Evolutionary conservation across 2,797 vertebrate species (phyloP).

Genomic region (Australoheros facetus): DNA sequence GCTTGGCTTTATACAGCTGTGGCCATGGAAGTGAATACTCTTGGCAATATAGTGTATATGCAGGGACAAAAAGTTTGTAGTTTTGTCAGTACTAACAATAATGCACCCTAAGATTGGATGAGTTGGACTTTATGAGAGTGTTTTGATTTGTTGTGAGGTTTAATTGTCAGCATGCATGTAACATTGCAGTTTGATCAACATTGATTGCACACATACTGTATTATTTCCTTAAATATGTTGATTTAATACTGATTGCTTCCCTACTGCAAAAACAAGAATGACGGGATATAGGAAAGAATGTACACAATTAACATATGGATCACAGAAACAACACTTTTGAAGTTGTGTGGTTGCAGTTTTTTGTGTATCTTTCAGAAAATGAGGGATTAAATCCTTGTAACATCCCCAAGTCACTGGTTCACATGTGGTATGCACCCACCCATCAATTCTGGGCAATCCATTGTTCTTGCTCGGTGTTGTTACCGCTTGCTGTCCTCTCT

Average conservation of each 20-base stretch:
- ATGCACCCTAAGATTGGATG: too few relatives aligned
- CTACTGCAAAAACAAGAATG: not conserved
- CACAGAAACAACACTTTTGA: not conserved
- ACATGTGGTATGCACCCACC: not conserved
- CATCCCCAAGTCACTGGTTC: rapidly evolving
- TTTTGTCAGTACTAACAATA: too few relatives aligned
- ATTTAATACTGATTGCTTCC: too few relatives aligned
- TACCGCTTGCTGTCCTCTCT: not conserved
- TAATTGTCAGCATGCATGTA: too few relatives aligned
- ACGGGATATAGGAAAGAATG: not conserved
- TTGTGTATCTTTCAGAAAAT: not conserved
- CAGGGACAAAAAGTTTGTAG: too few relatives aligned
- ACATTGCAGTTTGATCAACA: not conserved
- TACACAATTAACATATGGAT: not conserved
- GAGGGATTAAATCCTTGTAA: not conserved
- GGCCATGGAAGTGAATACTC: too few relatives aligned
- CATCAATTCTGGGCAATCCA: not conserved
- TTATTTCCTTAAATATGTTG: not conserved
- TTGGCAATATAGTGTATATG: too few relatives aligned
- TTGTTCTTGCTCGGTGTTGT: not conserved
- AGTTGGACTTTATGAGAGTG: not conserved
- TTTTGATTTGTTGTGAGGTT: not conserved
- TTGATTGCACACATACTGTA: not conserved
- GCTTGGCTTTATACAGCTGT: too few relatives aligned
- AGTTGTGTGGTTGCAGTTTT: not conserved